Evolutionary conservation across 2,888 invertebrate genomes (phyloP), one percentile per base, ranked within the genome.

Genomic region (Zygothrica quintamaculata): DNA sequence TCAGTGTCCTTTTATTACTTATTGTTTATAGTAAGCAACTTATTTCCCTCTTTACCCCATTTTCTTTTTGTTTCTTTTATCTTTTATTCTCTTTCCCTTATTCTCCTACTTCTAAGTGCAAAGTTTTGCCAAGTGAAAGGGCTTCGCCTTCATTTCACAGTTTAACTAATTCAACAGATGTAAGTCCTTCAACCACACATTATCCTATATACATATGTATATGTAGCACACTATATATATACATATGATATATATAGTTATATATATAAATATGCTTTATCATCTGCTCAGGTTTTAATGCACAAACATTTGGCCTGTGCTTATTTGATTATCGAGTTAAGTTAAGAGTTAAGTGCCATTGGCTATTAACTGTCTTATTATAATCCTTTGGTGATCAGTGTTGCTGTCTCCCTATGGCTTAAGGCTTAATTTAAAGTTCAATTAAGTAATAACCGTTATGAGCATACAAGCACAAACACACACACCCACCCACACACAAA

Each of bases 111-210:
- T 34, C 18, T 9, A 58, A 89, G 89, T 81, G 84, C 69, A 88
- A 89, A 75, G 75, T 89, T 69, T 76, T 89, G 65, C 82, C 75
- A 78, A 68, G 77, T 59, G 89, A 89, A 76, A 88, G 84, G 68
- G 74, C 80, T 37, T 82, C 89, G 65, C 88, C 89, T 42, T 88
- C 88, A 48, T 84, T 87, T 74, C 86, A 86, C 79, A 88, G 89
- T 74, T 69, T 80, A 53, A 65, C 84, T 42, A 88, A 88, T 64
- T 89, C 89, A 47, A 82, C 89, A 62, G 84, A 89, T 72, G 89
- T 89, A 89, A 89, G 89, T 89, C 37, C 37, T 22, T 37, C 15
- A 36, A 40, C n/a, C n/a, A n/a, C 22, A 36, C 37, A 43, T 34
- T 15, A 55, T 50, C 40, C 65, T 42, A 25, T 37, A 46, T 60